Conservation (phyloP, 2,113 vertebrate genomes). For the Microcebus tavaratra region DNA sequence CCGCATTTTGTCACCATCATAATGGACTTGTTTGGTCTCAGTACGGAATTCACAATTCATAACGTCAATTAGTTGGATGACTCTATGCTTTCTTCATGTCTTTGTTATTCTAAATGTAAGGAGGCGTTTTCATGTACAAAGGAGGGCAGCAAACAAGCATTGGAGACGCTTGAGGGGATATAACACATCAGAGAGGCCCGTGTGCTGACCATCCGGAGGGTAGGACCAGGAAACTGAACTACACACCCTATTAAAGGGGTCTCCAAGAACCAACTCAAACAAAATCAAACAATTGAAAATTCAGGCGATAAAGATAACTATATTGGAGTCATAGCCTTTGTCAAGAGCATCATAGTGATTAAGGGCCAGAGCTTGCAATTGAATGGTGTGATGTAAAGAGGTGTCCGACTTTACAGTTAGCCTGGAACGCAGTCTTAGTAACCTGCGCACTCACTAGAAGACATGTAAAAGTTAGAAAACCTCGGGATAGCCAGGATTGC, state of each 20-base stretch:
- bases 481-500: neutral
- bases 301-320: neutral
- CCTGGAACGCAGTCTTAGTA: neutral
- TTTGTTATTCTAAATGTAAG: neutral
- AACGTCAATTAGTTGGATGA: no score
- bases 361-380: neutral
- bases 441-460: neutral
- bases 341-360: neutral
- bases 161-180: neutral
- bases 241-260: neutral
- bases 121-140: neutral
- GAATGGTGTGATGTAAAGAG: neutral
- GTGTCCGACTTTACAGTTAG: neutral
- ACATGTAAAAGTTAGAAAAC: neutral
- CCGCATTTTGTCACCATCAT: no score
- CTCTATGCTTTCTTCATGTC: neutral
- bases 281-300: neutral
- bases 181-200: neutral
- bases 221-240: neutral
- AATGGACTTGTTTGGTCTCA: no score
- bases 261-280: neutral
- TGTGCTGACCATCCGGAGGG: neutral
- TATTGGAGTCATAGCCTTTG: neutral
- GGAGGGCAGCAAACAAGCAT: neutral
- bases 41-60: no score